Conservation (phyloP, 2,888 invertebrate genomes). For the Tanaodytes sp. region DNA sequence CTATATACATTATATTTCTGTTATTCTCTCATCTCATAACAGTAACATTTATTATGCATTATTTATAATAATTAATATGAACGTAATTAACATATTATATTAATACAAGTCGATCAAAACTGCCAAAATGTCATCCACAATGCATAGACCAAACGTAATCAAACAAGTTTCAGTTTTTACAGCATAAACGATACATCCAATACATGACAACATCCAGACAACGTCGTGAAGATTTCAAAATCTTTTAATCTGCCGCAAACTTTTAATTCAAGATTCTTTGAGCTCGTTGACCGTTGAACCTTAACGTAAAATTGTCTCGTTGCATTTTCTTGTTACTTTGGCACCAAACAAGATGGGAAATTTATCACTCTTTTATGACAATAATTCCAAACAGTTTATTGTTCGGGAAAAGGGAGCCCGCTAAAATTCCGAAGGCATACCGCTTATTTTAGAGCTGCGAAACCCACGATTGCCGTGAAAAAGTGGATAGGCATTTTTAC, state of each 20-base stretch:
- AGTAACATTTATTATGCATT: no score
- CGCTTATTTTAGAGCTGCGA: conserved; percentile 40
- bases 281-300: conserved; percentile 31
- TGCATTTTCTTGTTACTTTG: conserved; percentile 34
- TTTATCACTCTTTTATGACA: conserved; percentile 47
- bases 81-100: no score
- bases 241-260: conserved; percentile 29
- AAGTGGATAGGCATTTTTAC: conserved; percentile 74
- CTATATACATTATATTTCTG: no score
- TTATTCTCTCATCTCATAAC: no score
- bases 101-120: no score
- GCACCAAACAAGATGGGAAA: conserved; percentile 29
- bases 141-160: no score
- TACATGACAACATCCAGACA: no score
- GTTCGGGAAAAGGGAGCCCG: conserved; percentile 22
- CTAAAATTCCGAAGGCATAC: conserved; percentile 62
- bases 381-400: conserved; percentile 36
- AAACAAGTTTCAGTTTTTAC: no score
- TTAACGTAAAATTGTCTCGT: conserved; percentile 36
- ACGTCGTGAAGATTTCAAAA: no score
- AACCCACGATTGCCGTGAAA: conserved; percentile 44
- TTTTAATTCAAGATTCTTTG: conserved; percentile 37
- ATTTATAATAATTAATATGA: no score
- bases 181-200: no score
- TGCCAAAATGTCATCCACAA: no score